phyloP scores from a whole-genome alignment of 2,113 vertebrate species.

The Balaeniceps rex region DNA sequence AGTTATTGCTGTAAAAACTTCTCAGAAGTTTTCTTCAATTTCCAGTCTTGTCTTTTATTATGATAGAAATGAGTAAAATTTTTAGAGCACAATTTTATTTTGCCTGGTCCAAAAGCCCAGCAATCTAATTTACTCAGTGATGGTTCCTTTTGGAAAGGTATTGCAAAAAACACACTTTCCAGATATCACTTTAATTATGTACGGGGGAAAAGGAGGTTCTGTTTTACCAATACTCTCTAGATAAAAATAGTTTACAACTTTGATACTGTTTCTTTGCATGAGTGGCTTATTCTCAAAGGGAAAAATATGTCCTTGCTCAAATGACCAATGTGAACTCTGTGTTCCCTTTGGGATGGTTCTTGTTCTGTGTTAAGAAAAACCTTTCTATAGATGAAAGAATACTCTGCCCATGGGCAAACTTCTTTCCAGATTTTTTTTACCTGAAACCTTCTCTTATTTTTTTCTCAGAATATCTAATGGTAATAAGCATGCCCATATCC shows the following conservation, averaged over 20 bases:
- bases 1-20: background rate
- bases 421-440: background rate
- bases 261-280: background rate
- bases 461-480: background rate
- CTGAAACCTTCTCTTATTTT: background rate
- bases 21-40: background rate
- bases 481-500: background rate
- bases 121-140: background rate
- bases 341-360: background rate
- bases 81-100: background rate
- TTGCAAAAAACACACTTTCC: background rate
- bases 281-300: background rate
- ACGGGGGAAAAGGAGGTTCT: background rate
- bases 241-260: background rate
- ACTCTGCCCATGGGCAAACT: background rate
- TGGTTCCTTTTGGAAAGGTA: background rate
- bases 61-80: background rate
- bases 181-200: background rate
- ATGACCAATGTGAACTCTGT: background rate
- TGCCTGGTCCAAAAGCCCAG: background rate
- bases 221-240: background rate
- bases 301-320: background rate
- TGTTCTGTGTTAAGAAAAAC: background rate
- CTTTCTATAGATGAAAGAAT: background rate
- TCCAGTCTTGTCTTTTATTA: background rate